Base-by-base conservation (phyloP, 1,140 invertebrate genomes). In the Orussus abietinus region DNA sequence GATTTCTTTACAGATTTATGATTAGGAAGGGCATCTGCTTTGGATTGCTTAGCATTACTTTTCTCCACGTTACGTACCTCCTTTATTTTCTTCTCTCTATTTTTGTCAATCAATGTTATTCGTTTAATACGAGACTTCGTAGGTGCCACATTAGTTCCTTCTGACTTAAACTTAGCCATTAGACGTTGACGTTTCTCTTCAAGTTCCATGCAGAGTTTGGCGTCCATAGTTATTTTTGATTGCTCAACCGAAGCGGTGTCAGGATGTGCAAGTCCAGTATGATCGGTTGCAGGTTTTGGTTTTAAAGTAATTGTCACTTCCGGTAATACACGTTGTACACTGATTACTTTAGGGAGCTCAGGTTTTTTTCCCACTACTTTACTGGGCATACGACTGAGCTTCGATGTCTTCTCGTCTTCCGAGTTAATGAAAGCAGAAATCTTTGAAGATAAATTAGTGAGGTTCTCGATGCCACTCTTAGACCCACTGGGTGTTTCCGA, bases 401-500 rank as follows among this genome's bases (percentile, higher is more conserved):
- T 25, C n/a, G 22, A 7, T n/a, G 22, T n/a, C n/a, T 25, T 25
- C n/a, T 6, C 6, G n/a, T 53, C 37, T 10, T 55, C 50, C 0
- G 56, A 46, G 1, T 49, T 47, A 1, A 59, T 60, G 0, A 64
- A 38, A 0, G 59, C 59, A 0, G 65, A 59, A 21, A 69, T 64
- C 38, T 69, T 70, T 0, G 57, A 59, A 4, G 54, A 50, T 1
- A 72, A 39, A 46, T 69, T 72, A 4, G 65, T 65, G 0, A 58
- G 9, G 10, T 36, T 61, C 15, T 69, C 65, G 2, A 65, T 37
- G 1, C 64, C 68, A 0, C 30, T 20, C 39, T 72, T 69, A 0
- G 69, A 64, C 22, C 63, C 62, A 15, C 50, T 67, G 0, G 71
- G 69, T 1, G 69, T 72, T 25, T 69, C 69, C 0, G 64, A 66